Evolutionary conservation across 1,140 invertebrate species (phyloP).

Genomic region (Aricia agestis): DNA sequence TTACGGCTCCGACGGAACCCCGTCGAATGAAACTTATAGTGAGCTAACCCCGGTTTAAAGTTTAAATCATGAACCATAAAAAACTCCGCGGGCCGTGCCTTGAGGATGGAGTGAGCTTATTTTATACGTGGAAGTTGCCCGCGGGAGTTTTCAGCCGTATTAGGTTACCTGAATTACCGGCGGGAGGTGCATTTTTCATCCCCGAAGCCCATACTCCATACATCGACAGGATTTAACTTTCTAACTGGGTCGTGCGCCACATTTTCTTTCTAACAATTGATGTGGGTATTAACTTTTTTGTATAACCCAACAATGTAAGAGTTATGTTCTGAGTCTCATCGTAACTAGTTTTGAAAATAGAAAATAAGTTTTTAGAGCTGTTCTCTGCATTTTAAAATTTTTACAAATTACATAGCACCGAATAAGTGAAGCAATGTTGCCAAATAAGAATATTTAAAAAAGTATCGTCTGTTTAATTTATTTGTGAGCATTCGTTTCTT

Average conservation of each 20-base stretch:
- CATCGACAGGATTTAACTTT: slow-evolving; percentile 16
- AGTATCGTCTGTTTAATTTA: no score
- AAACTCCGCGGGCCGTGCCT: slow-evolving; percentile 27
- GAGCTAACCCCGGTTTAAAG: slow-evolving; percentile 17
- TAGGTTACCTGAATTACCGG: slow-evolving; percentile 31
- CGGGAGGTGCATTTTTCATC: slow-evolving; percentile 16
- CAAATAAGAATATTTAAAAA: no score
- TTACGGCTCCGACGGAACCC: slow-evolving; percentile 6
- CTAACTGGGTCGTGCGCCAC: background rate
- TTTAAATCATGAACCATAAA: slow-evolving; percentile 30
- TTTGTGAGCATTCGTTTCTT: background rate
- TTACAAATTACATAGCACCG: no score
- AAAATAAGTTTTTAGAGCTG: background rate
- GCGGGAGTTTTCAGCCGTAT: slow-evolving; percentile 34
- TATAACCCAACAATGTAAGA: background rate
- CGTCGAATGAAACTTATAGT: background rate
- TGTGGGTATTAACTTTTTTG: background rate
- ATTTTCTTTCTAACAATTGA: background rate
- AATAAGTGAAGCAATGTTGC: no score
- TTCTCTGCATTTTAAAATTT: background rate
- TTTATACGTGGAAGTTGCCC: slow-evolving; percentile 28
- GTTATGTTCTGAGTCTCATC: background rate
- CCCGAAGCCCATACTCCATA: slow-evolving; percentile 14
- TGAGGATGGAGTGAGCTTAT: slow-evolving; percentile 30
- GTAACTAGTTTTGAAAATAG: background rate